Evolutionary conservation across 2,113 vertebrate genomes (phyloP).

Genomic region (Eclectus roratus): DNA sequence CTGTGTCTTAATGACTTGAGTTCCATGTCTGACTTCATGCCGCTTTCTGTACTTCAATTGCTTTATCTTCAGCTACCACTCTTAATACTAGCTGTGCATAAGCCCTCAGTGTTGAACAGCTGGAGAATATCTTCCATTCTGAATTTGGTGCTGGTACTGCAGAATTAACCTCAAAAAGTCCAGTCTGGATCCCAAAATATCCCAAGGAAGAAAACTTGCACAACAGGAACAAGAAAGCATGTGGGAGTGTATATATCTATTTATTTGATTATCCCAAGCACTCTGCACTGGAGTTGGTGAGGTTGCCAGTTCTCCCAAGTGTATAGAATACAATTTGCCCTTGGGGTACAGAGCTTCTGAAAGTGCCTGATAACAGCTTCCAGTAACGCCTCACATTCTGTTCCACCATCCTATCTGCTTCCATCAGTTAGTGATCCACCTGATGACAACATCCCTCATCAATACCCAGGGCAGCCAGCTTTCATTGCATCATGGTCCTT

Average conservation of each 20-base stretch:
- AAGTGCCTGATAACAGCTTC: not conserved
- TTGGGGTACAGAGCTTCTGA: not conserved
- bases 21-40: not conserved
- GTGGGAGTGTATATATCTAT: not conserved
- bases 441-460: not conserved
- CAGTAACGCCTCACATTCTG: not conserved
- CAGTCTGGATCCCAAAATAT: not conserved
- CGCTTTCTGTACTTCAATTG: not conserved
- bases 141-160: not conserved
- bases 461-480: not conserved
- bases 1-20: not conserved
- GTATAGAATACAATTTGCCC: not conserved
- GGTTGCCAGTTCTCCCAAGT: not conserved
- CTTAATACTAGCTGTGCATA: not conserved
- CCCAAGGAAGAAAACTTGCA: not conserved
- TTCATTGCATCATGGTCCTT: not conserved
- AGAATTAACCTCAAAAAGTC: not conserved
- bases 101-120: not conserved
- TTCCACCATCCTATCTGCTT: not conserved
- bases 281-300: not conserved
- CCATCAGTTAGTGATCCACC: not conserved
- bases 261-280: not conserved
- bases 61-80: not conserved
- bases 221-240: not conserved
- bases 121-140: not conserved